Percentiles rank a stretch among this genome's conserved stretches.
These are phyloP conservation scores for Calidris pygmaea DNA, from an alignment of 2,113 vertebrate genomes.

Conservation along the genomic window DNA sequence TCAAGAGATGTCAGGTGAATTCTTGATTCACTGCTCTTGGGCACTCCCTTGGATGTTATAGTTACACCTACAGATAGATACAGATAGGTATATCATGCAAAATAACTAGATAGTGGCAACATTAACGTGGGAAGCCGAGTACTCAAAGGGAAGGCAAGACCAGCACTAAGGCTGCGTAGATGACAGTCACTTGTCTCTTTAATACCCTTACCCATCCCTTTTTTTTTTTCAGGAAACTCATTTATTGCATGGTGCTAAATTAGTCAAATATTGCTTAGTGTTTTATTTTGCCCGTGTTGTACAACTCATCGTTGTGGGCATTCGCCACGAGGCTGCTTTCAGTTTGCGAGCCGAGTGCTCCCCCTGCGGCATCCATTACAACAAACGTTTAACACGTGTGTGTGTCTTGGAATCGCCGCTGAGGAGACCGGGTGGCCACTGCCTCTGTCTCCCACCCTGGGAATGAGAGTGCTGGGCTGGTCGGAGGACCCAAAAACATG, in stretches of 20 bases:
- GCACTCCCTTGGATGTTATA: neutral
- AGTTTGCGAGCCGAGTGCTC: neutral
- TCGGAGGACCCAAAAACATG: neutral
- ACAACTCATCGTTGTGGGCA: neutral
- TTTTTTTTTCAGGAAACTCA: neutral
- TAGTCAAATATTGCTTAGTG: neutral
- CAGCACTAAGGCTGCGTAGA: neutral
- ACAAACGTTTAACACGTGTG: rapidly evolving
- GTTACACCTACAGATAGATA: neutral
- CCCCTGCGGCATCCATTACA: neutral
- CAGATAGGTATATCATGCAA: neutral
- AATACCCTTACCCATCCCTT: neutral
- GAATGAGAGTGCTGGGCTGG: neutral
- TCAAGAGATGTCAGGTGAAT: neutral
- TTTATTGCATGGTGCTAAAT: neutral
- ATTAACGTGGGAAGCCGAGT: neutral
- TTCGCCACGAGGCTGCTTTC: rapidly evolving
- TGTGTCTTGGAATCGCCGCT: neutral
- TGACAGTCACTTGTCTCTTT: neutral
- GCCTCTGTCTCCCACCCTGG: neutral
- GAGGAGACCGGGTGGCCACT: neutral
- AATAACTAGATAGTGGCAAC: neutral
- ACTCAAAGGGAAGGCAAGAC: neutral
- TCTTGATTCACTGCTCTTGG: neutral
- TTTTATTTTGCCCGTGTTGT: neutral